A percentile compares a stretch with the other conserved stretches of the same genome.
phyloP scores from a whole-genome alignment of 2,888 invertebrate species.

The Chloroclystis v-ata region DNA sequence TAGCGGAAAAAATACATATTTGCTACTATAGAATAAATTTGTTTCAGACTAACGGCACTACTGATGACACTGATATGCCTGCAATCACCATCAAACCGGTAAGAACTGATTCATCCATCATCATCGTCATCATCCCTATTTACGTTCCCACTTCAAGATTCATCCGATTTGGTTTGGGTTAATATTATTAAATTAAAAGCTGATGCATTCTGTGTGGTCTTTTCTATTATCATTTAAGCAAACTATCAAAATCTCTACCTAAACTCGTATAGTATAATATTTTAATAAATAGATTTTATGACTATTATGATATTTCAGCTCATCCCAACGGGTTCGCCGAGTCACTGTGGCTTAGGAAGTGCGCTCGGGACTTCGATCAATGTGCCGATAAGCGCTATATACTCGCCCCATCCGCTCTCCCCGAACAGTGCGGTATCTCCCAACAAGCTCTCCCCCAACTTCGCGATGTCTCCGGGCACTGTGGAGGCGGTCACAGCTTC shows the following conservation, averaged over 20 bases:
- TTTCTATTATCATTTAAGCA: no score
- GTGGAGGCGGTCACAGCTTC: not conserved
- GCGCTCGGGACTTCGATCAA: slow-evolving; percentile 26
- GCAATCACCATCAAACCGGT: slow-evolving; percentile 17
- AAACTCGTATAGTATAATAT: no score
- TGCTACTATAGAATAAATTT: no score
- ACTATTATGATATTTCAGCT: slow-evolving; percentile 10
- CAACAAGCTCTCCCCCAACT: not conserved
- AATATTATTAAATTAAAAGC: no score
- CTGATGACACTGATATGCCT: slow-evolving; percentile 13
- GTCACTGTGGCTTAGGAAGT: slow-evolving; percentile 38
- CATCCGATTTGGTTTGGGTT: no score
- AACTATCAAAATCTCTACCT: no score
- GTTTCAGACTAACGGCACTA: slow-evolving; percentile 14
- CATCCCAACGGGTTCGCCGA: slow-evolving; percentile 23
- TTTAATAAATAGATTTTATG: no score
- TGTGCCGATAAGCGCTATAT: slow-evolving; percentile 1
- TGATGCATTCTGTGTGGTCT: no score
- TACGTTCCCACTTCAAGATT: no score
- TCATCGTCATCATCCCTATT: no score
- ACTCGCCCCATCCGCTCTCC: not conserved
- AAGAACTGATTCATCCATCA: not conserved
- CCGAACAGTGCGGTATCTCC: slow-evolving; percentile 3
- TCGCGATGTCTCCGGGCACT: not conserved
- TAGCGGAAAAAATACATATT: no score